Percentiles rank a stretch among this genome's conserved stretches.
Evolutionary conservation across 1,140 invertebrate genomes (phyloP).

Genomic region (Zaprionus nigranus): DNA sequence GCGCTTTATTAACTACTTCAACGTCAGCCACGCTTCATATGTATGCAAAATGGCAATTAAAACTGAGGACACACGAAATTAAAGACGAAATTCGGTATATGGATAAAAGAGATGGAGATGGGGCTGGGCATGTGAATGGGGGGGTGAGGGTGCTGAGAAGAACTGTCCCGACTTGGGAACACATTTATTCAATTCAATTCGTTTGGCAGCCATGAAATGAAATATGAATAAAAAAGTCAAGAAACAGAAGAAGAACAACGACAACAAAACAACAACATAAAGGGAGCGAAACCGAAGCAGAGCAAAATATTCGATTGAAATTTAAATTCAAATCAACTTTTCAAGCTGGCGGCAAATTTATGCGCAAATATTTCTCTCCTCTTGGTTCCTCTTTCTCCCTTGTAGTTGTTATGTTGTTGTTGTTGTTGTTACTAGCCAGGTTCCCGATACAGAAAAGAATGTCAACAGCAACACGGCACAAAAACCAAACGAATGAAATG

Average conservation of each 20-base stretch:
- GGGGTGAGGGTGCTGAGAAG: neutral
- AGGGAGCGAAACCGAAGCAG: slow-evolving; percentile 14
- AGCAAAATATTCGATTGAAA: slow-evolving; percentile 48
- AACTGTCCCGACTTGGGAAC: slow-evolving; percentile 15
- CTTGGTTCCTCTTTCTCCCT: neutral
- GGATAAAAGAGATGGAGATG: neutral
- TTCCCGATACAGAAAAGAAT: slow-evolving; percentile 25
- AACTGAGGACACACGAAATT: slow-evolving; percentile 29
- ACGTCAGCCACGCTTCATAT: slow-evolving; percentile 19
- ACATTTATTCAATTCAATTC: slow-evolving; percentile 53
- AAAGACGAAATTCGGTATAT: slow-evolving; percentile 17
- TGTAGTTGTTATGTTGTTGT: neutral
- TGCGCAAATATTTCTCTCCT: slow-evolving; percentile 38
- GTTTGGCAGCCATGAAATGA: slow-evolving; percentile 17
- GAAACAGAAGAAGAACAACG: neutral
- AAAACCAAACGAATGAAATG: slow-evolving; percentile 30
- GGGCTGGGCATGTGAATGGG: too few relatives aligned
- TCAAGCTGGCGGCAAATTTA: slow-evolving; percentile 47
- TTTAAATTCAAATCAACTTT: slow-evolving; percentile 58
- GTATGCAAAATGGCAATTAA: slow-evolving; percentile 55
- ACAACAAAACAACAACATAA: neutral
- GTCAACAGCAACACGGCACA: slow-evolving; percentile 29
- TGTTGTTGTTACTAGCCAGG: neutral
- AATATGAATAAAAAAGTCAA: slow-evolving; percentile 32
- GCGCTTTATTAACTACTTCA: slow-evolving; percentile 36